Conservation (phyloP, 2,888 invertebrate genomes). For the Sarcophaga caerulescens region DNA sequence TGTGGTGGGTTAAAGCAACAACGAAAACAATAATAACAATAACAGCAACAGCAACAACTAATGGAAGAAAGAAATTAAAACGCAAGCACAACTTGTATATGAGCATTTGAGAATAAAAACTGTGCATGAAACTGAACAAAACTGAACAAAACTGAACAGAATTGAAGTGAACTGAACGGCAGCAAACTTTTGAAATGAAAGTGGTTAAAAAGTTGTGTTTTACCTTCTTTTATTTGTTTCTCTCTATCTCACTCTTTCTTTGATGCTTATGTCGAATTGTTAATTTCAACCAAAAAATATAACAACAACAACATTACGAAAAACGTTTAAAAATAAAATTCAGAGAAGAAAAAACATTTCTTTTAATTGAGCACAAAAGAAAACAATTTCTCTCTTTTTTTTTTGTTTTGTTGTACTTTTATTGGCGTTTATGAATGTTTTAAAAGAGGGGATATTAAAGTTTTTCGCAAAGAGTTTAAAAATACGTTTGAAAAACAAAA, state of each 20-base stretch:
- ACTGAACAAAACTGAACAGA: background rate
- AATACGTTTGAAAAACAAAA: background rate
- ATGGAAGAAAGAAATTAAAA: slow-evolving; percentile 49
- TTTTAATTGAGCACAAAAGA: background rate
- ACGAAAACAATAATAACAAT: background rate
- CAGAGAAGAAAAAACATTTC: background rate
- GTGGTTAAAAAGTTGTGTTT: slow-evolving; percentile 28
- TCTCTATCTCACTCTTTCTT: background rate
- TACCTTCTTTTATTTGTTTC: background rate
- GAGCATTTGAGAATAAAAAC: background rate
- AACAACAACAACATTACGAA: no score
- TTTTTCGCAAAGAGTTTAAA: background rate
- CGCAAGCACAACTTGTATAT: background rate
- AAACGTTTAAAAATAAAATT: no score
- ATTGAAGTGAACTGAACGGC: background rate
- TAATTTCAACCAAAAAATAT: background rate
- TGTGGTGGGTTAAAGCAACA: slow-evolving; percentile 52
- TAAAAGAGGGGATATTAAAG: background rate
- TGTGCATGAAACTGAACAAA: background rate
- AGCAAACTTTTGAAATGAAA: slow-evolving; percentile 45
- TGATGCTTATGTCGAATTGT: background rate
- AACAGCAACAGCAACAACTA: slow-evolving; percentile 9
- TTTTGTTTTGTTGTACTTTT: background rate
- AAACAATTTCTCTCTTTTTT: background rate
- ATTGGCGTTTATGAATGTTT: background rate